A percentile compares a stretch with the other conserved stretches of the same genome.
Evolutionary conservation across 2,888 invertebrate species (phyloP).

Genomic region (Zelleria hepariella): DNA sequence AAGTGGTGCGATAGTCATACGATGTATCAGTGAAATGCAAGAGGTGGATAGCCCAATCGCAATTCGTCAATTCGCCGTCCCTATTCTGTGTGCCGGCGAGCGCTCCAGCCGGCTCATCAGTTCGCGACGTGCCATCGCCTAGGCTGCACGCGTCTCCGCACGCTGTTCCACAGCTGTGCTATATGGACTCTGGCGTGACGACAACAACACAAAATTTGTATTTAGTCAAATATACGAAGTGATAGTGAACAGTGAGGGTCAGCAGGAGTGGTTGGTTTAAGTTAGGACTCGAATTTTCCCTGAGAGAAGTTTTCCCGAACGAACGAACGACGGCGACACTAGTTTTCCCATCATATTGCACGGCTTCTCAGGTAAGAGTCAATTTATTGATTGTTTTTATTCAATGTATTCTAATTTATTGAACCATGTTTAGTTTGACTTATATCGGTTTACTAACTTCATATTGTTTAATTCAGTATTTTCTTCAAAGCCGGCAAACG

Average conservation of each 20-base stretch:
- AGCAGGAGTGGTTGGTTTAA: neutral
- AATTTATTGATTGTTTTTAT: neutral
- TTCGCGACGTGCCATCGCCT: slow-evolving; percentile 48
- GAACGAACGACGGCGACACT: neutral
- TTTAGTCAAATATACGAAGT: slow-evolving; percentile 46
- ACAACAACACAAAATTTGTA: slow-evolving; percentile 18
- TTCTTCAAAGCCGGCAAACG: too few relatives aligned
- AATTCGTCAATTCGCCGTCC: neutral
- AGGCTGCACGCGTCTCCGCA: slow-evolving; percentile 29
- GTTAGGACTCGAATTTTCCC: neutral
- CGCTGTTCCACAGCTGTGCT: slow-evolving; percentile 14
- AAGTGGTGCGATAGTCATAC: slow-evolving; percentile 49
- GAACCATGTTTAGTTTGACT: too few relatives aligned
- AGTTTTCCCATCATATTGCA: neutral
- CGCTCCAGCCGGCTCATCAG: slow-evolving; percentile 27
- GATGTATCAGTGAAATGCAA: slow-evolving; percentile 22
- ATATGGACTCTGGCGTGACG: slow-evolving; percentile 33
- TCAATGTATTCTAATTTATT: neutral
- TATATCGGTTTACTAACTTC: too few relatives aligned
- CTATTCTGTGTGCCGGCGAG: neutral
- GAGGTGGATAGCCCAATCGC: neutral
- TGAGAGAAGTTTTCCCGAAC: neutral
- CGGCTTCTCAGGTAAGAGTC: slow-evolving; percentile 1
- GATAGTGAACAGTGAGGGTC: slow-evolving; percentile 38
- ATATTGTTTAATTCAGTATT: too few relatives aligned